These are phyloP conservation scores for Ellobius talpinus DNA, from an alignment of 2,113 vertebrate genomes.

Conservation along the genomic window DNA sequence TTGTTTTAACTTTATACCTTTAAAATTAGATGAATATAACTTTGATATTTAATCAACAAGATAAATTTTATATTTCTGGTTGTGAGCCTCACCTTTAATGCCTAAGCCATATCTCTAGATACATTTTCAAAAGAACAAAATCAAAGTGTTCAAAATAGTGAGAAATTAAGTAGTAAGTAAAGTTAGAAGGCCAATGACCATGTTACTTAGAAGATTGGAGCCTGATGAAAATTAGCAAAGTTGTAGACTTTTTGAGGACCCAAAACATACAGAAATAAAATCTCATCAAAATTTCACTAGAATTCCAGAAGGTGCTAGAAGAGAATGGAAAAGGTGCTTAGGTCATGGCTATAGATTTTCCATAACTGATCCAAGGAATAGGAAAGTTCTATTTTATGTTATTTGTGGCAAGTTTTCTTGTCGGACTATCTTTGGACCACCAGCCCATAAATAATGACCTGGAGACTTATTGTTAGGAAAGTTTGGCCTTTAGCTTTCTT, in stretches of 20 bases:
- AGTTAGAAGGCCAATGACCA: neutral
- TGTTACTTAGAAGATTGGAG: neutral
- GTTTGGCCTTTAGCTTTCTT: neutral
- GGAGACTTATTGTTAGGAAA: neutral
- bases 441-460: neutral
- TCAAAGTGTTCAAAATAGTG: neutral
- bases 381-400: neutral
- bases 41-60: neutral
- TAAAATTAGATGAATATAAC: neutral
- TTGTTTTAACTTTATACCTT: neutral
- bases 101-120: neutral
- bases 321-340: neutral
- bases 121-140: conserved; percentile 2
- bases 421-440: neutral
- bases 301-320: neutral
- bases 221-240: neutral
- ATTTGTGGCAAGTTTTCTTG: neutral
- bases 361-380: neutral
- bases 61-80: neutral
- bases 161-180: conserved; percentile 5
- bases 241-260: neutral
- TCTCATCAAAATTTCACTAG: neutral
- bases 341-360: neutral
- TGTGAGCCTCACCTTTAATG: neutral
- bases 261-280: neutral